Percentiles rank a stretch among this genome's conserved stretches.
These are phyloP conservation scores for Carassius gibelio DNA, from an alignment of 2,113 vertebrate genomes.

Conservation along the genomic window DNA sequence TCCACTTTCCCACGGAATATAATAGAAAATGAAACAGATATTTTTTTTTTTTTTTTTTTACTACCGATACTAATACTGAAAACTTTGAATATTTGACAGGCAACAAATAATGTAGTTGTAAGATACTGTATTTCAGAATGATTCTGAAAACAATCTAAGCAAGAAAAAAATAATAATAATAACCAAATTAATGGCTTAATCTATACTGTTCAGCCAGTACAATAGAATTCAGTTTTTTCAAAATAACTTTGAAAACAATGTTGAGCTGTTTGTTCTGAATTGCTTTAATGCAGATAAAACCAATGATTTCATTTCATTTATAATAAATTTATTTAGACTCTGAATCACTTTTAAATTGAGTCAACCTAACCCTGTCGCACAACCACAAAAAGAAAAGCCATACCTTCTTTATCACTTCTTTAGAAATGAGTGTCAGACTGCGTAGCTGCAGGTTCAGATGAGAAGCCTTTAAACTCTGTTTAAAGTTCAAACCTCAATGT, in stretches of 20 bases:
- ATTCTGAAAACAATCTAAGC: too few species aligned
- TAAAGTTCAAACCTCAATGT: neutral
- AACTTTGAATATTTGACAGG: neutral
- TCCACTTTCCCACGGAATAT: neutral
- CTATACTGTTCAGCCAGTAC: neutral
- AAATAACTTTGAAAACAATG: neutral
- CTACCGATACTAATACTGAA: neutral
- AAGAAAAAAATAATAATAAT: too few species aligned
- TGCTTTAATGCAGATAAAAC: neutral
- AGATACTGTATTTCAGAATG: too few species aligned
- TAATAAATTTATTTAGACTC: neutral
- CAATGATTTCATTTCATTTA: neutral
- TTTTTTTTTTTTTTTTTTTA: too few species aligned
- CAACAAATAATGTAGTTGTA: neutral
- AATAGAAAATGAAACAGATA: neutral
- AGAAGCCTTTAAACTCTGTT: neutral
- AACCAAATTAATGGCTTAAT: neutral
- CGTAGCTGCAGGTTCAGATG: neutral
- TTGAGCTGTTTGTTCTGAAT: neutral
- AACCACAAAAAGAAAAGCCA: neutral
- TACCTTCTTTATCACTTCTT: conserved; percentile 31
- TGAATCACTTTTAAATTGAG: neutral
- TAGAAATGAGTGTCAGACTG: neutral
- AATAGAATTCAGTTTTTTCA: neutral
- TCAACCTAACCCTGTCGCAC: neutral